Conservation (phyloP, 2,113 vertebrate genomes). For the Prinia subflava region DNA sequence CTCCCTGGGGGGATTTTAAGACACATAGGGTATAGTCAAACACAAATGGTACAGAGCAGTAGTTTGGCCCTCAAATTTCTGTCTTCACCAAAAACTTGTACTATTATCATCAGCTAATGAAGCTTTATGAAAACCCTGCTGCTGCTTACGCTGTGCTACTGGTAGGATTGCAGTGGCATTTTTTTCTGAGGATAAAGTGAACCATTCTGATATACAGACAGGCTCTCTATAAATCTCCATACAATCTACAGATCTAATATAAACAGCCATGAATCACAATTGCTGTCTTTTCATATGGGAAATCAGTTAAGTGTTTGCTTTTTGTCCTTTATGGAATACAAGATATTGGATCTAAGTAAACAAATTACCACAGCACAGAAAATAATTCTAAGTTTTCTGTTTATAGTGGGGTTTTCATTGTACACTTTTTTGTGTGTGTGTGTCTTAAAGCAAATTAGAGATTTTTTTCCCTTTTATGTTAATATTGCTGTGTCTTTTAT, state of each 20-base stretch:
- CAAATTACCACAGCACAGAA: not conserved
- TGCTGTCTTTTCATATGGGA: not conserved
- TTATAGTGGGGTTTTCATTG: not conserved
- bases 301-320: not conserved
- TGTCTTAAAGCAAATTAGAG: not conserved
- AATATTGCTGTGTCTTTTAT: not conserved
- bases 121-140: not conserved
- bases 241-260: not conserved
- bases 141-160: not conserved
- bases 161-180: not conserved
- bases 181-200: not conserved
- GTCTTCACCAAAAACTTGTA: not conserved
- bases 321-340: not conserved
- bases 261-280: not conserved
- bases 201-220: not conserved
- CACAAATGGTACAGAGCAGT: fast-evolving
- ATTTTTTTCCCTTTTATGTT: not conserved
- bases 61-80: not conserved
- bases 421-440: not conserved
- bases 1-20: not conserved
- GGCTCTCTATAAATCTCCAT: not conserved
- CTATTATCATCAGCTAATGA: not conserved
- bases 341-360: not conserved
- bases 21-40: not conserved
- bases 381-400: not conserved